Conservation (phyloP, 2,797 vertebrate genomes). For the Gobionotothen gibberifrons region DNA sequence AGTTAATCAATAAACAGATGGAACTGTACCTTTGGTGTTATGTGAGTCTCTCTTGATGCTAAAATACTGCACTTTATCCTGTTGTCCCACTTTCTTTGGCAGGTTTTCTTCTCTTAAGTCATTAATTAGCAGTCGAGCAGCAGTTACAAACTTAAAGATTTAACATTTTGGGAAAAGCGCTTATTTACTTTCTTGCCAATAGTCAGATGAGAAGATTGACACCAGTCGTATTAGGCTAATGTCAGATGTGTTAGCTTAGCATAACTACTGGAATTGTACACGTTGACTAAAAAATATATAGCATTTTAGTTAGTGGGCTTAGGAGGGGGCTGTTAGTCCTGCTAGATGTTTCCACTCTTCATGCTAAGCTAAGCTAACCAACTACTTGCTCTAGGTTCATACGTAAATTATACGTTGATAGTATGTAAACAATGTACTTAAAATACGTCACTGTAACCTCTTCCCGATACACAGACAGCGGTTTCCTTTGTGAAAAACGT, state of each 20-base stretch:
- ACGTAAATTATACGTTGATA: too few relatives aligned
- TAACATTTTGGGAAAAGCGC: background rate
- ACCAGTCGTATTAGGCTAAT: background rate
- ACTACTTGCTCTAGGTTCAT: background rate
- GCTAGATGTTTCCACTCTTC: background rate
- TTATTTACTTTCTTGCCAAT: background rate
- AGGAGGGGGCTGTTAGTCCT: background rate
- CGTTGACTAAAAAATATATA: background rate
- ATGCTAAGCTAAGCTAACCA: constrained; percentile 6
- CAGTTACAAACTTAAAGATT: background rate
- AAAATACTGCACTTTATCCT: background rate
- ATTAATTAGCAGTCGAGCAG: too few relatives aligned
- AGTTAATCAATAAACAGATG: constrained; percentile 88
- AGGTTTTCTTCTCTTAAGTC: background rate
- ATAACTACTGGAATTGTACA: background rate
- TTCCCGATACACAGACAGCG: too few relatives aligned
- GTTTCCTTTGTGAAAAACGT: too few relatives aligned
- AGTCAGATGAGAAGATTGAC: background rate
- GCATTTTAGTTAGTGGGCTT: background rate
- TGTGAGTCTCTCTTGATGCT: constrained; percentile 24
- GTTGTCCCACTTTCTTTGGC: background rate
- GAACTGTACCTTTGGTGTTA: constrained; percentile 61
- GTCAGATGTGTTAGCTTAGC: background rate
- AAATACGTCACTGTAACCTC: too few relatives aligned
- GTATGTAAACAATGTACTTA: too few relatives aligned